These are phyloP conservation scores for Ophiodon elongatus DNA, from an alignment of 2,113 vertebrate genomes.

Conservation along the genomic window DNA sequence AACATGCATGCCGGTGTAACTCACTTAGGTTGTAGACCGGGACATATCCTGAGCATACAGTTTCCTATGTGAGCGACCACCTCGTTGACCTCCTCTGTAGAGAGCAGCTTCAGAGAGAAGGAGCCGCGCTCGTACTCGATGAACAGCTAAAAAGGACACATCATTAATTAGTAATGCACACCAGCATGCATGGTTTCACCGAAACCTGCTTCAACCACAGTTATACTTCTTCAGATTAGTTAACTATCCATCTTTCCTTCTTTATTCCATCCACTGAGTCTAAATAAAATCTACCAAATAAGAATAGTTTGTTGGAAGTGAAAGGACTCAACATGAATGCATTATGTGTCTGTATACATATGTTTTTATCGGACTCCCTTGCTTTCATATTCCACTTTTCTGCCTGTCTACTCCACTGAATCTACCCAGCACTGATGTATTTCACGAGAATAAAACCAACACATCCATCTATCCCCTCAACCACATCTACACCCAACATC, in stretches of 20 bases:
- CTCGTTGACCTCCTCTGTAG: slow-evolving; percentile 92
- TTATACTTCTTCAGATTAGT: background rate
- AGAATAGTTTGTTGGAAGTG: background rate
- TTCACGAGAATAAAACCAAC: background rate
- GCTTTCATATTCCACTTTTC: slow-evolving; percentile 6
- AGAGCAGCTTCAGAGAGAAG: slow-evolving; percentile 91
- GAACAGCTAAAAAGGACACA: slow-evolving; percentile 83
- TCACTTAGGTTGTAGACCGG: slow-evolving; percentile 92
- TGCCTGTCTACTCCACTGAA: background rate
- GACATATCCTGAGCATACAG: slow-evolving; percentile 93
- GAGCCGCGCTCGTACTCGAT: slow-evolving; percentile 92
- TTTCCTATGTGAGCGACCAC: slow-evolving; percentile 93
- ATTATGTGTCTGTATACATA: background rate
- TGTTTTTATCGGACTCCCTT: background rate
- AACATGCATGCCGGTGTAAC: slow-evolving; percentile 43
- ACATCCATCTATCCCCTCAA: slow-evolving; percentile 16
- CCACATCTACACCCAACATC: slow-evolving; percentile 14
- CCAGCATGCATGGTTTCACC: background rate
- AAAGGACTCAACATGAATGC: background rate
- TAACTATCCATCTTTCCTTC: background rate
- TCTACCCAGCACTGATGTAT: background rate
- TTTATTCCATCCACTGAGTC: background rate
- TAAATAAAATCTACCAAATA: background rate
- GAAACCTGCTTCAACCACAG: background rate
- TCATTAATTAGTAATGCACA: slow-evolving; percentile 7